These are phyloP conservation scores for Cirrhinus molitorella DNA, from an alignment of 2,797 vertebrate species.

Conservation along the genomic window DNA sequence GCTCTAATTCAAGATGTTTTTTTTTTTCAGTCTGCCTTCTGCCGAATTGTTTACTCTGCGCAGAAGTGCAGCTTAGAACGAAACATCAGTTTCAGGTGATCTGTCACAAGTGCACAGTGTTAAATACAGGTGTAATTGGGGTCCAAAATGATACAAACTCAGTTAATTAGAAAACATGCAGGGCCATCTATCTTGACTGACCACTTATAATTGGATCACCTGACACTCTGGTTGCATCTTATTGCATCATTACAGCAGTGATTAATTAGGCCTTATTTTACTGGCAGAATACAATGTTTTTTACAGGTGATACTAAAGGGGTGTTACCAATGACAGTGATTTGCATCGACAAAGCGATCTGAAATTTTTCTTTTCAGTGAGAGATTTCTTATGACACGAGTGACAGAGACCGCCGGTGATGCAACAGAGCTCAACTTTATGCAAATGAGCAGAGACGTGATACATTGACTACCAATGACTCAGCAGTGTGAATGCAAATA, in stretches of 20 bases:
- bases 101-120: background rate
- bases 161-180: background rate
- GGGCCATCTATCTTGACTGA: background rate
- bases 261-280: background rate
- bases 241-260: background rate
- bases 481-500: background rate
- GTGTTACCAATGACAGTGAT: background rate
- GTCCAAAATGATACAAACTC: background rate
- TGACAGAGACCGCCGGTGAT: background rate
- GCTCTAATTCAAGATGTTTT: background rate
- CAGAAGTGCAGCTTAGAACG: background rate
- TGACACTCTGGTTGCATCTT: background rate
- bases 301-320: too few relatives aligned
- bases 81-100: background rate
- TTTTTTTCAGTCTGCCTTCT: background rate
- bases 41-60: background rate
- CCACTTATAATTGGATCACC: background rate
- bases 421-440: slow-evolving; percentile 33
- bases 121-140: background rate
- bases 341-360: background rate
- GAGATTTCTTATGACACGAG: background rate
- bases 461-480: background rate
- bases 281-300: background rate
- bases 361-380: background rate
- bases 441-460: background rate